Conservation (phyloP, 30 jellyfish, hydroid and myxozoan genomes). For the Rhopilema esculentum region DNA sequence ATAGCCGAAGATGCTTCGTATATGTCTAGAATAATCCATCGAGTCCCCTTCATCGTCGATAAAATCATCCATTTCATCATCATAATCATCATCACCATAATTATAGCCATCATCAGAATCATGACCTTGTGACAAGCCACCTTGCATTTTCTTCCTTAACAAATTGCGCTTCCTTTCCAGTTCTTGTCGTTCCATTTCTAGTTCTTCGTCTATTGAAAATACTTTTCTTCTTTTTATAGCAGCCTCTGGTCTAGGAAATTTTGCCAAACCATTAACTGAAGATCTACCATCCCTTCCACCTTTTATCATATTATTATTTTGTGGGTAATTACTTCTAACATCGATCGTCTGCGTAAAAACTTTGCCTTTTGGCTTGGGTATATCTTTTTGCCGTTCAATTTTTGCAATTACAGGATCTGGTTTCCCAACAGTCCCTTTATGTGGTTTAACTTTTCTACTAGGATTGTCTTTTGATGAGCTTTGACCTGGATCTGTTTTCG, state of each 20-base stretch:
- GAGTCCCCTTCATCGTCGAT: constrained; percentile 84
- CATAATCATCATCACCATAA: constrained; percentile 76
- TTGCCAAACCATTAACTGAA: not conserved
- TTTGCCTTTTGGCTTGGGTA: not conserved
- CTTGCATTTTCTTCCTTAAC: constrained; percentile 67
- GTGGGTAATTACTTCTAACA: constrained; percentile 23
- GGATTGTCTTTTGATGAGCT: constrained; percentile 14
- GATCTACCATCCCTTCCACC: not conserved
- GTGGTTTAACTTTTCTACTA: not conserved
- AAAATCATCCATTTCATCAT: constrained; percentile 84
- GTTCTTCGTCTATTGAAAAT: constrained; percentile 75
- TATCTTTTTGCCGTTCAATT: not conserved
- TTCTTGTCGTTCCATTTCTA: constrained; percentile 71
- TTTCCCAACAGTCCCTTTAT: not conserved
- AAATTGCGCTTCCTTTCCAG: constrained; percentile 76
- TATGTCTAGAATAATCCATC: constrained; percentile 79
- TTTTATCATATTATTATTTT: not conserved
- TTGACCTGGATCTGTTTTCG: not conserved
- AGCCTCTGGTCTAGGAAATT: not conserved
- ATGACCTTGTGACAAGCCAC: constrained; percentile 23
- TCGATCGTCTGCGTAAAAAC: constrained; percentile 35
- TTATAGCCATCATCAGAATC: constrained; percentile 58
- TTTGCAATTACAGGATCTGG: no score
- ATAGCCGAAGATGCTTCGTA: constrained; percentile 83
- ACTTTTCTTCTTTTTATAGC: constrained; percentile 15